Evolutionary conservation across 1,140 invertebrate species (phyloP), one percentile per base, ranked within the genome.

Genomic region (Bicyclus anynana): DNA sequence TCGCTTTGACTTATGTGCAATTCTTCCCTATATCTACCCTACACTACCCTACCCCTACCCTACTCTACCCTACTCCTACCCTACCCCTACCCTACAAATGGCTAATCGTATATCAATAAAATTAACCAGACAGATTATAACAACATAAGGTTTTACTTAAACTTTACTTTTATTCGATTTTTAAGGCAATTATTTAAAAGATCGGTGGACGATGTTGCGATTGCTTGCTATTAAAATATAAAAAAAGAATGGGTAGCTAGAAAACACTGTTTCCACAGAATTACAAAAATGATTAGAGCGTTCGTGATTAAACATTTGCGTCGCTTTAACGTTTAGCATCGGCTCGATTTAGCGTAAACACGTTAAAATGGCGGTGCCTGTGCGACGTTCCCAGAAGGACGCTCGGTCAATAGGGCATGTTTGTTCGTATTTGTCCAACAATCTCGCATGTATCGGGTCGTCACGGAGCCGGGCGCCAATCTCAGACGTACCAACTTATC

Each of bases 361-460:
- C 55, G 78, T 68, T 76, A 80, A 80, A 72, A 75, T 71, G 67
- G 62, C 72, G 65, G 57, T 56, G 17, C 44, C 65, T 66, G 55
- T 53, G 62, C 17, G 27, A 57, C 59, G 54, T 84, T 84, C 81
- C 55, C 51, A 74, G 81, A 82, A 84, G 77, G 79, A 69, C 69
- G 38, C 49, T 69, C 51, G 56, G 81, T 79, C 72, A 79, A 82
- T 76, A 80, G 44, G 59, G 35, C 46, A 53, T 59, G 57, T 69
- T 67, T 74, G 54, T 67, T 60, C 52, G 52, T 71, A 71, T 71
- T 68, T 65, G 62, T 71, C 67, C 46, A 62, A 63, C 59, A 74
- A 70, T 76, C 71, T 49, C 33, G 52, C 47, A 48, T 57, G 61
- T 67, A 70, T 72, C 64, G 66, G 55, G 35, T 26, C 55, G 71